phyloP scores from a whole-genome alignment of 2,797 vertebrate species.

The Capromys pilorides region DNA sequence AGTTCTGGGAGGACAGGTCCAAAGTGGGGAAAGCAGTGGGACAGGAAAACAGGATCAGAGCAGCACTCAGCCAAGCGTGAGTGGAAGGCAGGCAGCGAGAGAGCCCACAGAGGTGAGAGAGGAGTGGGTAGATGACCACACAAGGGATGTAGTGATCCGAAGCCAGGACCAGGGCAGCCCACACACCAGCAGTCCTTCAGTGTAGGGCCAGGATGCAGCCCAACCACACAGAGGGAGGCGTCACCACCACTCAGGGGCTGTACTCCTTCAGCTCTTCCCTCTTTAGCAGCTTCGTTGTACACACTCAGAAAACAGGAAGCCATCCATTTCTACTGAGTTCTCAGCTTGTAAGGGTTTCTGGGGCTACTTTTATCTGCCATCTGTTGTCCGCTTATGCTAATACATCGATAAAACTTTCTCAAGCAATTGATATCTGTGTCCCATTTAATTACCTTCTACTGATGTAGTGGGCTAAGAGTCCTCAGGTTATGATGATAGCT shows the following conservation, averaged over 20 bases:
- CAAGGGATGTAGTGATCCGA: background rate
- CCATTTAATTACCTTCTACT: background rate
- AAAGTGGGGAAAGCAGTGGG: background rate
- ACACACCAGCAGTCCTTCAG: background rate
- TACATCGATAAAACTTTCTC: slow-evolving; percentile 67
- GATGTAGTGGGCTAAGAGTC: background rate
- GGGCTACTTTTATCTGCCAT: background rate
- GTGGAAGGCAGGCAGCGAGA: background rate
- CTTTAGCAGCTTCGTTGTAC: background rate
- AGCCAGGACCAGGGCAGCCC: background rate
- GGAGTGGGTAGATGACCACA: slow-evolving; percentile 61
- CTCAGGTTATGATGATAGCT: background rate
- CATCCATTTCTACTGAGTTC: background rate
- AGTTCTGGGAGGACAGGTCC: slow-evolving; percentile 2
- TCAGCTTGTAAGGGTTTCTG: background rate
- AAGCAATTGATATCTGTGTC: background rate
- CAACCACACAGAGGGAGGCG: background rate
- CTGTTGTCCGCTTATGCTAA: background rate
- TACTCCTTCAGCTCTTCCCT: slow-evolving; percentile 25
- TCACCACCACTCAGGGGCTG: background rate
- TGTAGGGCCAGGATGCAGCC: background rate
- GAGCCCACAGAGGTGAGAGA: background rate
- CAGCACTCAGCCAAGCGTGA: background rate
- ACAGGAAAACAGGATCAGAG: background rate
- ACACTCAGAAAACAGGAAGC: background rate